phyloP scores from a whole-genome alignment of 2,888 invertebrate species.

The Cordilura impudica region DNA sequence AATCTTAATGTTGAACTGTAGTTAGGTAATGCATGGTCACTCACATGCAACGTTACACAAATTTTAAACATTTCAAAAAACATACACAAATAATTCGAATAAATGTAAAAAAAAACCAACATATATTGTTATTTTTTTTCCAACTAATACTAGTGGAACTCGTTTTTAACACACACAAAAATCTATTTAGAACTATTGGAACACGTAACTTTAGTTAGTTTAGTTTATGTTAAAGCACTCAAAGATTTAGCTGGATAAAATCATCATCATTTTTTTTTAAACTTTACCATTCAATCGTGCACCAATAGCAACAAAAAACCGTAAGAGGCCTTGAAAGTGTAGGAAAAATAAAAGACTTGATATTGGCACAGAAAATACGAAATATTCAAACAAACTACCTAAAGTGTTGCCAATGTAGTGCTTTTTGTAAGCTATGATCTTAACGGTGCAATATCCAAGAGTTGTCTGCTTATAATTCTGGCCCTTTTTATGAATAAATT shows the following conservation, averaged over 20 bases:
- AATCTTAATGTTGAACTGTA: constrained; percentile 38
- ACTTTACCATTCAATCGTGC: constrained; percentile 32
- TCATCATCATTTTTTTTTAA: constrained; percentile 52
- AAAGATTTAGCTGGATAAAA: constrained; percentile 57
- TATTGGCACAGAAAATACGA: constrained; percentile 47
- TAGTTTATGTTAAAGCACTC: constrained; percentile 37
- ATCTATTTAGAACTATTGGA: constrained; percentile 44
- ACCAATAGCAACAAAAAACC: neutral
- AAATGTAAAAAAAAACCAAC: constrained; percentile 11
- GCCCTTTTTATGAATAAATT: no score
- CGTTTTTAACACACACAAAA: constrained; percentile 13
- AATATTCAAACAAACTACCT: constrained; percentile 2
- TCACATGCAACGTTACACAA: constrained; percentile 59
- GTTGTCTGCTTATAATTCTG: no score
- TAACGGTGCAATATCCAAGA: no score
- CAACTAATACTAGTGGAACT: constrained; percentile 19
- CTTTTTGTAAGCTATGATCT: no score
- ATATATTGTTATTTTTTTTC: constrained; percentile 2
- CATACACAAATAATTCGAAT: constrained; percentile 7
- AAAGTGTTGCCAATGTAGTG: neutral
- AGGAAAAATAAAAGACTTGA: constrained; percentile 45
- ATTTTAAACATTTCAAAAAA: constrained; percentile 26
- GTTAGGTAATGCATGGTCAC: constrained; percentile 54
- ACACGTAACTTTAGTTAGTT: constrained; percentile 46
- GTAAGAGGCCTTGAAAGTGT: constrained; percentile 32